These are phyloP conservation scores for Brachionus koreanus DNA, from an alignment of 1,140 invertebrate genomes.

Conservation along the genomic window DNA sequence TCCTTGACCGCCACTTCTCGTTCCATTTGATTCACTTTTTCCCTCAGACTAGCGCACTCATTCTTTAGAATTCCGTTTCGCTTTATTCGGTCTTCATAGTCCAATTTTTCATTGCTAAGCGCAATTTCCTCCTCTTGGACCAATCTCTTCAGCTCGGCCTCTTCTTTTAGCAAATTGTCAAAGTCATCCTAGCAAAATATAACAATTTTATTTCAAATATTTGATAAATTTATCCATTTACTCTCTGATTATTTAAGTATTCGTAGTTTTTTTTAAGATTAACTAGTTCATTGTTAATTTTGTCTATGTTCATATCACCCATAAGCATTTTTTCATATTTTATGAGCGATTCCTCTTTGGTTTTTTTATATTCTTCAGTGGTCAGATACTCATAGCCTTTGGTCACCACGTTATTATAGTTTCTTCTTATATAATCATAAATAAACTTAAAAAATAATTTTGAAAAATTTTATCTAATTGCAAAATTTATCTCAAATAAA, in stretches of 20 bases:
- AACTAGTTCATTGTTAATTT: neutral
- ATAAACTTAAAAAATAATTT: constrained; percentile 11
- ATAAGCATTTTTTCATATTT: neutral
- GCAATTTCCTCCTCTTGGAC: neutral
- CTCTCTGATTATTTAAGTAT: neutral
- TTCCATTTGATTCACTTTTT: neutral
- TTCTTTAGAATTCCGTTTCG: neutral
- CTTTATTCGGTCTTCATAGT: constrained; percentile 1
- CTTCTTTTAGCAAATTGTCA: constrained; percentile 18
- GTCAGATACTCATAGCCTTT: neutral
- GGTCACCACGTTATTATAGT: neutral
- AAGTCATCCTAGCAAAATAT: neutral
- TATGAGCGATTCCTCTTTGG: neutral
- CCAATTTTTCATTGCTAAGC: neutral
- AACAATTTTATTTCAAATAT: neutral
- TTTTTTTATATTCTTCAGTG: constrained; percentile 17
- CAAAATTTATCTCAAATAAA: neutral
- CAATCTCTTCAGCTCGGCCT: neutral
- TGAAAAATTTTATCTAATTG: too few relatives aligned
- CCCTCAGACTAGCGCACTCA: neutral
- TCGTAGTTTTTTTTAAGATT: neutral
- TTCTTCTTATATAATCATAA: neutral
- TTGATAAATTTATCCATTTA: neutral
- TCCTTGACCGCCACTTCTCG: constrained; percentile 12
- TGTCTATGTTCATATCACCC: neutral